Conservation (phyloP, 1,140 invertebrate species). For the Oryctes rhinoceros region DNA sequence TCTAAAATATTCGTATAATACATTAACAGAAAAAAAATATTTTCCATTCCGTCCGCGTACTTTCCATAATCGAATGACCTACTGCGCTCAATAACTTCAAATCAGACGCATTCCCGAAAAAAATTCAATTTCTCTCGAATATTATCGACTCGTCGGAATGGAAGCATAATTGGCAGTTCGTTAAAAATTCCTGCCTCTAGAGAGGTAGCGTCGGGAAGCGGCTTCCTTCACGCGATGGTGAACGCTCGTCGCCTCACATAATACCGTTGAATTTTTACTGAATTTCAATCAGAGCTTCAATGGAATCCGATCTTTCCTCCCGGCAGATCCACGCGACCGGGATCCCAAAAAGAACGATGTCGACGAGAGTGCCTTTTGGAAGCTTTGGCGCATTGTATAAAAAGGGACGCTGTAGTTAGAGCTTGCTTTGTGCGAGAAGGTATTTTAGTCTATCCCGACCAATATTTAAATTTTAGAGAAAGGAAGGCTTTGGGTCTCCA, state of each 20-base stretch:
- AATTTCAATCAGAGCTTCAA: background rate
- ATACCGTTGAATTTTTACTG: background rate
- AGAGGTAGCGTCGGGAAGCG: background rate
- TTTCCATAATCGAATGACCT: background rate
- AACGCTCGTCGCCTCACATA: background rate
- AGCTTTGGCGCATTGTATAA: background rate
- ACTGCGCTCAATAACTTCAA: background rate
- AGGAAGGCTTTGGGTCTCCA: too few relatives aligned
- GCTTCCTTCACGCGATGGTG: background rate
- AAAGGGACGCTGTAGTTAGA: background rate
- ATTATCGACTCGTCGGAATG: background rate
- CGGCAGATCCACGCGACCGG: background rate
- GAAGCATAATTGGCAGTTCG: conserved; percentile 13
- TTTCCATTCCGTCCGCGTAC: too few relatives aligned
- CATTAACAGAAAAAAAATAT: too few relatives aligned
- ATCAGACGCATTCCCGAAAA: background rate
- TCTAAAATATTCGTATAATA: too few relatives aligned
- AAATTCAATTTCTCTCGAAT: background rate
- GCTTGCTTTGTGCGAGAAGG: background rate
- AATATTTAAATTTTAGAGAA: too few relatives aligned
- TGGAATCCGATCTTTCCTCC: background rate
- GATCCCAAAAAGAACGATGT: background rate
- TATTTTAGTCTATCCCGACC: too few relatives aligned
- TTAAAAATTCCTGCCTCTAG: background rate
- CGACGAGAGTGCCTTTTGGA: background rate